Evolutionary conservation across 1,140 invertebrate genomes (phyloP).

Genomic region (Harlomillsia oculata): DNA sequence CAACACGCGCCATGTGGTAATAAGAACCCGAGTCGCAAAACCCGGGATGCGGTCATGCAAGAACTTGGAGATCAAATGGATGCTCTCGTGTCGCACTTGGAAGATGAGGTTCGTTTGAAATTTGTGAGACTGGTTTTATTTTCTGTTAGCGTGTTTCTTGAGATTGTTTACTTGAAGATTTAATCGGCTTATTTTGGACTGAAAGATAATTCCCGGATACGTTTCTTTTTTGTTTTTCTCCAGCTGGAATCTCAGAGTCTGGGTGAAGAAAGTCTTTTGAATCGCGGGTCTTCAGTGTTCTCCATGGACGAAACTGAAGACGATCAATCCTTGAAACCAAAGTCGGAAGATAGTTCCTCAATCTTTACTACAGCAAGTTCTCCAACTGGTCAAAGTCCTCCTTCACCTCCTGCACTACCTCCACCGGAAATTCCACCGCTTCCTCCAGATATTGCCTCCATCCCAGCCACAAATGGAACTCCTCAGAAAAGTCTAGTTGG

Average conservation of each 20-base stretch:
- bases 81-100: conserved; percentile 53
- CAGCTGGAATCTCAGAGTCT: conserved; percentile 11
- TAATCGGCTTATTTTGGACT: background rate
- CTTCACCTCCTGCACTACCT: conserved; percentile 24
- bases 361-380: conserved; percentile 8
- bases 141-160: background rate
- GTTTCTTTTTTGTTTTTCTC: background rate
- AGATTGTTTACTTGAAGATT: conserved; percentile 9
- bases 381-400: conserved; percentile 2
- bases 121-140: background rate
- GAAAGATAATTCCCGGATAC: background rate
- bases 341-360: conserved; percentile 7
- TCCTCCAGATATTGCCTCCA: conserved; percentile 14
- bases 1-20: background rate
- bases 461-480: background rate
- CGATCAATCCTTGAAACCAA: background rate
- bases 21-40: too few relatives aligned
- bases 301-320: conserved; percentile 12
- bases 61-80: conserved; percentile 77
- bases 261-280: conserved; percentile 9
- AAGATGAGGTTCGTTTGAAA: conserved; percentile 33
- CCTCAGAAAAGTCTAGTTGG: too few relatives aligned
- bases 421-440: conserved; percentile 33
- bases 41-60: conserved; percentile 56
- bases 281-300: conserved; percentile 7